Base-by-base conservation (phyloP, 2,888 invertebrate genomes). In the Diaperis boleti region DNA sequence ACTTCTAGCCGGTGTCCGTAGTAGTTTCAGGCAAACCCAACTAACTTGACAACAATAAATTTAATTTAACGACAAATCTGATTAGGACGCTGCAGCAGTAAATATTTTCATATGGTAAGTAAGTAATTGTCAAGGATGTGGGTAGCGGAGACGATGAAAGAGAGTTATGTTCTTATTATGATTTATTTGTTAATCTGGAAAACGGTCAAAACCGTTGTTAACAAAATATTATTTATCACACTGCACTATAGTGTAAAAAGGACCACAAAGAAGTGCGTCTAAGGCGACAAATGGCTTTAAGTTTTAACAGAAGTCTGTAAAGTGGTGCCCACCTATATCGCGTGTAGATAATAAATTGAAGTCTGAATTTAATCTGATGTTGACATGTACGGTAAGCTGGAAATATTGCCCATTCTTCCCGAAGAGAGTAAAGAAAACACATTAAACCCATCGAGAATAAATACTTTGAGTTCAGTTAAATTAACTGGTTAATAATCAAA, bases 51-150 rank as follows among this genome's bases (percentile, higher is more conserved):
- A 35, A 44, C 33, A 26, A 14, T 42, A 54, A 54, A 52, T 54
- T 42, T 41, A 31, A 41, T 42, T 54, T 41, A 29, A 54, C 22
- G 54, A 42, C 54, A 41, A 54, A 54, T 42, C 29, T 41, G 42
- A 54, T 54, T 54, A 29, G 26, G 26, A 14, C 29, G 39, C 8
- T 13, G 39, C 52, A 8, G 35, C 14, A 26, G 26, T 41, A 52
- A 52, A 39, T 52, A 52, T 52, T 52, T 22, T 52, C 39, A 52
- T 39, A 52, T 39, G 39, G 39, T 17, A 49, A 33, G 29, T 14
- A 47, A 29, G 33, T 35, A 49, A 31, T 31, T 49, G 33, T 18
- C 2, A 33, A 29, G 22, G 20, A 20, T 20, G 42, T 42, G 42
- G 42, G 42, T 10, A 10, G 42, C 13, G 14, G 39, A 13, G 17